phyloP scores from a whole-genome alignment of 2,797 vertebrate species.

The Coilia nasus region DNA sequence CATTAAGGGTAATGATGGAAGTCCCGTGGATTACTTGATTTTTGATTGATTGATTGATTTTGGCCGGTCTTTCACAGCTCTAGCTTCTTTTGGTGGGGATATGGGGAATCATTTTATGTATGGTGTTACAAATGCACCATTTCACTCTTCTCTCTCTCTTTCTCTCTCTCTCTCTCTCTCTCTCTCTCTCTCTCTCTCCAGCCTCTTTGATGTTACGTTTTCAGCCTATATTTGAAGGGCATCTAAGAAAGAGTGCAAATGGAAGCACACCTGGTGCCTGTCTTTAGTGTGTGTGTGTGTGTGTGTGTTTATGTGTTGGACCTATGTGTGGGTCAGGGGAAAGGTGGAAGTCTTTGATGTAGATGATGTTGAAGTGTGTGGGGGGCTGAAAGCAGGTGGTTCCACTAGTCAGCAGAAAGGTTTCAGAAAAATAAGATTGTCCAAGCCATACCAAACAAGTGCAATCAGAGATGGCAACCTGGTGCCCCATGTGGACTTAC shows the following conservation, averaged over 20 bases:
- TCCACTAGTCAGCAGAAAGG: not conserved
- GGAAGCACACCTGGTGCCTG: not conserved
- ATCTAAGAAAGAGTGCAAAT: not conserved
- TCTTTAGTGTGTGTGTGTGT: not conserved
- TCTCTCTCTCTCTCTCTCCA: not conserved
- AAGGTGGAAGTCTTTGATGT: conserved; percentile 7
- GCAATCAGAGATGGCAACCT: not conserved
- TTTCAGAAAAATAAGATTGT: not conserved
- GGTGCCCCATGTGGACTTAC: no score
- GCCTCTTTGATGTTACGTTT: conserved; percentile 2
- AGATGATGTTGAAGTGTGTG: not conserved
- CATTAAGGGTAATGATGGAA: not conserved
- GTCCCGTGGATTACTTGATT: not conserved
- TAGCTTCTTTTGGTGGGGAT: not conserved
- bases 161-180: no score
- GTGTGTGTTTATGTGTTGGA: not conserved
- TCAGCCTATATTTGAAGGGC: not conserved
- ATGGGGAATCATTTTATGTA: not conserved
- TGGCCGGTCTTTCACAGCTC: not conserved
- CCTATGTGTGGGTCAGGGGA: not conserved
- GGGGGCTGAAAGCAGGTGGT: not conserved
- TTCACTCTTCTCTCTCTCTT: not conserved
- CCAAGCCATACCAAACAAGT: not conserved
- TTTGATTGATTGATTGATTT: no score
- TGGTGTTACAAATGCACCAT: not conserved